Percentiles rank a stretch among this genome's conserved stretches.
Conservation (phyloP, 2,888 invertebrate genomes). For the Druceiella hillmani region DNA sequence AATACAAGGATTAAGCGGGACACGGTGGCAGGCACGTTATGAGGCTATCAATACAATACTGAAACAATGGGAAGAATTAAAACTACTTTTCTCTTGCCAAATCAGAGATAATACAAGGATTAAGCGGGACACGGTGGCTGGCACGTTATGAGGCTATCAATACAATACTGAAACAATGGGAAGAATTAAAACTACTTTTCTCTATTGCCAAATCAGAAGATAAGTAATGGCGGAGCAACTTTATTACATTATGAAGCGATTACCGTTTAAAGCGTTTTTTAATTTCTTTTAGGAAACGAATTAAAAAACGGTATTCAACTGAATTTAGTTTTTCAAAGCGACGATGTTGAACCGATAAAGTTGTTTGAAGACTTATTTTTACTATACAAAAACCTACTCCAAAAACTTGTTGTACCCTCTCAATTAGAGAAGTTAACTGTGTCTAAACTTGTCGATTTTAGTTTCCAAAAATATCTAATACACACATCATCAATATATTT, state of each 20-base stretch:
- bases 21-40: conserved; percentile 24
- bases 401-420: conserved; percentile 24
- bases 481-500: no score
- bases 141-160: conserved; percentile 22
- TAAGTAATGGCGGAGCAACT: conserved; percentile 25
- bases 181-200: conserved; percentile 26
- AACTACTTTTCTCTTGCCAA: conserved; percentile 27
- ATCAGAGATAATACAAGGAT: conserved; percentile 20
- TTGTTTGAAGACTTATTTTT: no score
- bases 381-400: conserved; percentile 22
- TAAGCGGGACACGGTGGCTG: conserved; percentile 25
- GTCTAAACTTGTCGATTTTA: no score
- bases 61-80: conserved; percentile 28
- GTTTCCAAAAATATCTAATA: no score
- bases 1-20: conserved; percentile 23
- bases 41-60: conserved; percentile 23
- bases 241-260: conserved; percentile 21
- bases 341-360: conserved; percentile 23
- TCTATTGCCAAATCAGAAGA: conserved; percentile 22
- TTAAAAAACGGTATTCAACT: conserved; percentile 22
- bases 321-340: conserved; percentile 25
- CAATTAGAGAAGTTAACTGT: conserved; percentile 25
- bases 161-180: conserved; percentile 27
- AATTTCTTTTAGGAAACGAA: conserved; percentile 23
- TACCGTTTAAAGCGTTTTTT: conserved; percentile 21